Evolutionary conservation across 23 tunicate genomes (phyloP).

Genomic region (Ciona savignyi): DNA sequence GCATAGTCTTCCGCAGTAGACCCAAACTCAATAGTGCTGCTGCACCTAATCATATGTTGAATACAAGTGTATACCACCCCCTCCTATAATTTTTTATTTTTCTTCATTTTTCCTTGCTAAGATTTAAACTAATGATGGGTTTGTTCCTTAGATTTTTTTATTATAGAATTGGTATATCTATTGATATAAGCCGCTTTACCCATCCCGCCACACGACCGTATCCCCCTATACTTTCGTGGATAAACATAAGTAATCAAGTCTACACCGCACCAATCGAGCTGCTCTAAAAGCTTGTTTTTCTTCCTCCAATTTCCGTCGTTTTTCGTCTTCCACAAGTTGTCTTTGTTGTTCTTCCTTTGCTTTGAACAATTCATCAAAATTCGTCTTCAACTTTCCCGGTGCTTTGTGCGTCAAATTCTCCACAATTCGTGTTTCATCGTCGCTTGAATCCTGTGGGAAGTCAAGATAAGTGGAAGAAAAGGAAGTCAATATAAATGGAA

Average conservation of each 20-base stretch:
- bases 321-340: constrained; percentile 24
- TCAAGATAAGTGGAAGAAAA: no score
- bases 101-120: constrained; percentile 2
- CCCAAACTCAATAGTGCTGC: no score
- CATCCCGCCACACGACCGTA: no score
- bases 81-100: not conserved
- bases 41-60: no score
- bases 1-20: no score
- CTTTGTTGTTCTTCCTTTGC: constrained; percentile 36
- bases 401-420: not conserved
- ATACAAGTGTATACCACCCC: no score
- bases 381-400: constrained; percentile 40
- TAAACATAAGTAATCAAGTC: no score
- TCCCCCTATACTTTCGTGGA: no score
- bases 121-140: not conserved
- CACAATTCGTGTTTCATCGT: not conserved
- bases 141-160: no score
- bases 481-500: no score
- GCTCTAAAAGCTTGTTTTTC: constrained; percentile 44
- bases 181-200: no score
- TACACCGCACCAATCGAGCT: constrained; percentile 38
- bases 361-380: constrained; percentile 46
- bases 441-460: constrained; percentile 1
- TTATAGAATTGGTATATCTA: no score
- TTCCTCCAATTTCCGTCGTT: constrained; percentile 40